Evolutionary conservation across 2,113 vertebrate genomes (phyloP), one percentile per base, ranked within the genome.

Genomic region (Spea bombifrons): DNA sequence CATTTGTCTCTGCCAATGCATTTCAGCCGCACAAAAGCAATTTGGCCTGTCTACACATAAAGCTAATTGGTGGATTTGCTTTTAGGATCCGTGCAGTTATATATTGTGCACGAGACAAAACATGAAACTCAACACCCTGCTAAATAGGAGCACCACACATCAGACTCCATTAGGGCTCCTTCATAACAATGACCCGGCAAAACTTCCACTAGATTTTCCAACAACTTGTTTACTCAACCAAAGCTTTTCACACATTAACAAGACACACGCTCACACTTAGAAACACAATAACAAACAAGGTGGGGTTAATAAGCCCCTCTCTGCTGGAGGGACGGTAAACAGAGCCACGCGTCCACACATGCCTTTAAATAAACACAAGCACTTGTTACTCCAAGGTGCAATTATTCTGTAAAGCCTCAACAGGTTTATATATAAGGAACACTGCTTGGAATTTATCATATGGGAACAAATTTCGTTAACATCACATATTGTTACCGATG

Each of bases 31-130:
- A 30, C 30, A 30, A 30, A 30, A 2, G 30, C 30, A 30, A 30
- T 30, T 30, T 30, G 30, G 30, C 45, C 68, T 71, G 48, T 66
- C 76, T 64, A 17, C 66, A 70, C 43, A 57, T 43, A 46, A 4
- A n/a, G n/a, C 66, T 70, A 57, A 79, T 65, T 47, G 44, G 61
- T 64, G 47, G 76, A 64, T 71, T 64, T 64, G 67, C 71, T 57
- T 45, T 7, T n/a, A 52, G 49, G 50, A 55, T 57, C 4, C 65
- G 17, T 52, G 13, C 43, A 8, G 8, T 47, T 16, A 5, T 44
- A 73, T 78, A 48, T 65, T 52, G 44, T 61, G 47, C 12, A 55
- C 52, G 63, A 79, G 76, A 79, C 68, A 79, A 66, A 79, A 73
- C 77, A 73, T 66, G 70, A 73, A 73, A 66, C 17, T 43, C n/a